These are phyloP conservation scores for Delichon dasypus DNA, from an alignment of 2,797 vertebrate genomes.

Conservation along the genomic window DNA sequence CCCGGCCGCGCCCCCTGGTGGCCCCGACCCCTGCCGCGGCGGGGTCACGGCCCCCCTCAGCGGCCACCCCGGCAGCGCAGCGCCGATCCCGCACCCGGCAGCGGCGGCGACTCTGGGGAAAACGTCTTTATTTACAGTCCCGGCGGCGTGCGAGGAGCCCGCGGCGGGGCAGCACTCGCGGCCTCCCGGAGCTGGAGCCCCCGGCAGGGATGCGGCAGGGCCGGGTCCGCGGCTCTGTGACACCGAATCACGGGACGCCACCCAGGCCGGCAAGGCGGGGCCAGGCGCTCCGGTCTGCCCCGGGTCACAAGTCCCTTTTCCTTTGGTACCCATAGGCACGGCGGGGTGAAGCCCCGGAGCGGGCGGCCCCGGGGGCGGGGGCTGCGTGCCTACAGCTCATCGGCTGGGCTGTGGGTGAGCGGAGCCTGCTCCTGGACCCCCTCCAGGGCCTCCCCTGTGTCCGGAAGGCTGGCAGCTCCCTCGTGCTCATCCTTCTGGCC, in stretches of 20 bases:
- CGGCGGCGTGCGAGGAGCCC: neutral
- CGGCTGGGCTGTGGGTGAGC: slow-evolving; percentile 73
- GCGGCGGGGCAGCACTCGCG: neutral
- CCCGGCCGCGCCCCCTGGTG: neutral
- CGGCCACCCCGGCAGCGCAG: neutral
- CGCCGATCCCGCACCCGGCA: neutral
- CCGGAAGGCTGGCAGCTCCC: slow-evolving; percentile 29
- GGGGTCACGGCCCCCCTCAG: neutral
- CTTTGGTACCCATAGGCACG: neutral
- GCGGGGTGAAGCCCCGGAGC: neutral
- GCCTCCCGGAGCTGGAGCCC: neutral
- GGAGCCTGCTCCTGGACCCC: slow-evolving; percentile 80
- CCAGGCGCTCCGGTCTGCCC: neutral
- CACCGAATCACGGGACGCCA: neutral
- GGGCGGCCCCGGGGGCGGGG: rapidly evolving
- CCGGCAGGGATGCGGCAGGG: neutral
- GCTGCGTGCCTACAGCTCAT: slow-evolving; percentile 69
- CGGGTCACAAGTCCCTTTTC: neutral
- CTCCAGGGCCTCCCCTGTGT: neutral
- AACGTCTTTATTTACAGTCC: slow-evolving; percentile 37
- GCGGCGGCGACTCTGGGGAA: neutral
- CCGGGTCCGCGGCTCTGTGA: neutral
- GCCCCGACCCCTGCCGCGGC: neutral
- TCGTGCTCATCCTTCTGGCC: slow-evolving; percentile 1
- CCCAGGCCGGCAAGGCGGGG: neutral